These are phyloP conservation scores for Ormyrus labotus DNA, from an alignment of 2,888 invertebrate genomes.

Conservation along the genomic window DNA sequence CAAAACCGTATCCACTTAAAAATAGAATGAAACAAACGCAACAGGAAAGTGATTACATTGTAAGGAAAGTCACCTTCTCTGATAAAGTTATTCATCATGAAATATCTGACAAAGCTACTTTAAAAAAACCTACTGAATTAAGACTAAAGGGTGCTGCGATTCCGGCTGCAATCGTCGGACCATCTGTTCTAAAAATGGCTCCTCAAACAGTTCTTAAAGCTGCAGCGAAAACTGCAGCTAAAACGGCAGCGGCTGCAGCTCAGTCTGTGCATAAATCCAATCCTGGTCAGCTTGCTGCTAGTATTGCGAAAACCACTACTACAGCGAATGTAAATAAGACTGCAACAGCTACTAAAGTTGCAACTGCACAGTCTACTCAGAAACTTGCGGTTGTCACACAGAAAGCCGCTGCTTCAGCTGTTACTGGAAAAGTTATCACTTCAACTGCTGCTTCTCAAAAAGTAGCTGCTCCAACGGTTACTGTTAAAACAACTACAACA, in stretches of 20 bases:
- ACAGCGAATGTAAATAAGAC: not conserved
- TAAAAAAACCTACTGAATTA: slow-evolving; percentile 34
- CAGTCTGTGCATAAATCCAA: slow-evolving; percentile 25
- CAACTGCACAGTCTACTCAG: not conserved
- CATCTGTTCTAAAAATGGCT: slow-evolving; percentile 42
- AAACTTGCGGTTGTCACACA: not conserved
- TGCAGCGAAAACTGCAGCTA: slow-evolving; percentile 26
- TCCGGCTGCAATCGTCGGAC: slow-evolving; percentile 33
- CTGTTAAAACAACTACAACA: not conserved
- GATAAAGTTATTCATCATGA: slow-evolving; percentile 55
- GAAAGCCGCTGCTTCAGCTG: not conserved
- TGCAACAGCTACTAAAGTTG: not conserved
- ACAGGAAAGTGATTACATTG: slow-evolving; percentile 51
- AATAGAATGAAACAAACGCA: slow-evolving; percentile 69
- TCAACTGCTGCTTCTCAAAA: not conserved
- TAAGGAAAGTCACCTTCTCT: slow-evolving; percentile 52
- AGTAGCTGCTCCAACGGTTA: not conserved
- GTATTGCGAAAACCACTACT: slow-evolving; percentile 10
- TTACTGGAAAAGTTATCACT: not conserved
- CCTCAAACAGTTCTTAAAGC: slow-evolving; percentile 15
- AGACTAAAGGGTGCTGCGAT: slow-evolving; percentile 21
- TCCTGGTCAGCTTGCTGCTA: not conserved
- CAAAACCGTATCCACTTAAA: slow-evolving; percentile 52
- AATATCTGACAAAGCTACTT: slow-evolving; percentile 39
- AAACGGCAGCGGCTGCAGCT: slow-evolving; percentile 36